Evolutionary conservation across 2,113 vertebrate species (phyloP).

Genomic region (Micronisus gabar): DNA sequence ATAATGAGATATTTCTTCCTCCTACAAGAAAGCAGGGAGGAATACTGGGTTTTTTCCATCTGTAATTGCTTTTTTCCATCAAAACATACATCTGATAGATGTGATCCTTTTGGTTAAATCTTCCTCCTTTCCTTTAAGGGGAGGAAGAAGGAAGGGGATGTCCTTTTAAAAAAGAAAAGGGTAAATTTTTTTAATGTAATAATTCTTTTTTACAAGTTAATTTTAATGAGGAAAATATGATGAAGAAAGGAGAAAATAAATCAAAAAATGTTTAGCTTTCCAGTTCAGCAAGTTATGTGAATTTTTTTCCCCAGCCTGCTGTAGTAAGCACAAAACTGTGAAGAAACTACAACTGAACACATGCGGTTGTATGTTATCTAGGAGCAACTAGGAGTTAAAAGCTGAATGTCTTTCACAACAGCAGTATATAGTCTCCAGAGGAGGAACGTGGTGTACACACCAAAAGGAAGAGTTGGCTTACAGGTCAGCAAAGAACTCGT

Average conservation of each 20-base stretch:
- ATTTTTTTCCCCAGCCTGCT: neutral
- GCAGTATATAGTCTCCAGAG: neutral
- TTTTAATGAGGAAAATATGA: neutral
- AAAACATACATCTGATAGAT: neutral
- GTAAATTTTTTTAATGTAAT: neutral
- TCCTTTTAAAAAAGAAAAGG: neutral
- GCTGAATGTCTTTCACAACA: neutral
- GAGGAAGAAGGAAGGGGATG: neutral
- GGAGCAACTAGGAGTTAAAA: neutral
- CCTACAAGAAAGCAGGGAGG: neutral
- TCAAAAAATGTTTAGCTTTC: neutral
- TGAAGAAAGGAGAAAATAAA: neutral
- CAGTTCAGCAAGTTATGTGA: neutral
- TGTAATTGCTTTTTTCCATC: neutral
- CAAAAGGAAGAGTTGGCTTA: neutral
- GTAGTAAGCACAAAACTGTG: neutral
- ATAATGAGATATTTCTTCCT: neutral
- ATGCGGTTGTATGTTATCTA: rapidly evolving
- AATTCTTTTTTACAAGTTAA: neutral
- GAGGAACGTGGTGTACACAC: neutral
- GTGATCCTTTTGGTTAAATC: neutral
- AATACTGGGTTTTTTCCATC: rapidly evolving
- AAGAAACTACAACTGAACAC: neutral
- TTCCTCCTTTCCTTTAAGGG: neutral
- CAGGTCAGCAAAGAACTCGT: neutral